A percentile compares a stretch with the other conserved stretches of the same genome.
Conservation (phyloP, 2,113 vertebrate genomes). For the Candoia aspera region DNA sequence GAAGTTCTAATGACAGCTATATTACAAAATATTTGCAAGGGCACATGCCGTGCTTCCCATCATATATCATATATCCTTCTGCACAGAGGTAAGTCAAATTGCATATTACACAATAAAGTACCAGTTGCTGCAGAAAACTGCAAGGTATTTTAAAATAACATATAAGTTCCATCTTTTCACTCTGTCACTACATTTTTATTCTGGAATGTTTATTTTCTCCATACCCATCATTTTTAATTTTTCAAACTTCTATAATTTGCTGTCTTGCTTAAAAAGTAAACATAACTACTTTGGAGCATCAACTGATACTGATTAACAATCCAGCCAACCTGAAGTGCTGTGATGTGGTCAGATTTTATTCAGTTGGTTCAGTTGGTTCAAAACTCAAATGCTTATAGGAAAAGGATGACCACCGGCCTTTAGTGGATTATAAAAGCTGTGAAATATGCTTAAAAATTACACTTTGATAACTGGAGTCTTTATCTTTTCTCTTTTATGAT, state of each 20-base stretch:
- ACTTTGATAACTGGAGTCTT: not conserved
- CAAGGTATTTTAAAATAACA: constrained; percentile 43
- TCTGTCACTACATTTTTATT: not conserved
- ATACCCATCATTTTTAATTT: not conserved
- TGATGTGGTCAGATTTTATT: not conserved
- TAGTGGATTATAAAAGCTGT: not conserved
- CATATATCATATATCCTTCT: constrained; percentile 15
- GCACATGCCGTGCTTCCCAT: constrained; percentile 58
- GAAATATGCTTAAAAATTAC: not conserved
- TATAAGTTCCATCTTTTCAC: constrained; percentile 4
- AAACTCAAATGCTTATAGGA: not conserved
- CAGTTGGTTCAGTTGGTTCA: not conserved
- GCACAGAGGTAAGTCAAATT: constrained; percentile 62
- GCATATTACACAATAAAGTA: constrained; percentile 67
- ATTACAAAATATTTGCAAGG: constrained; percentile 46
- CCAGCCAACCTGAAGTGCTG: not conserved
- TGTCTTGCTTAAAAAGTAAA: not conserved
- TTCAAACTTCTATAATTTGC: not conserved
- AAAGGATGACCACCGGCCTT: not conserved
- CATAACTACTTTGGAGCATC: not conserved
- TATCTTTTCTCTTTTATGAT: not conserved
- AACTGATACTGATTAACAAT: not conserved
- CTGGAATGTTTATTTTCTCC: not conserved
- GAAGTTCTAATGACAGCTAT: constrained; percentile 48
- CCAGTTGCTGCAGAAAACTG: constrained; percentile 59